phyloP scores from a whole-genome alignment of 2,888 invertebrate genomes.

The Chirona hameri region DNA sequence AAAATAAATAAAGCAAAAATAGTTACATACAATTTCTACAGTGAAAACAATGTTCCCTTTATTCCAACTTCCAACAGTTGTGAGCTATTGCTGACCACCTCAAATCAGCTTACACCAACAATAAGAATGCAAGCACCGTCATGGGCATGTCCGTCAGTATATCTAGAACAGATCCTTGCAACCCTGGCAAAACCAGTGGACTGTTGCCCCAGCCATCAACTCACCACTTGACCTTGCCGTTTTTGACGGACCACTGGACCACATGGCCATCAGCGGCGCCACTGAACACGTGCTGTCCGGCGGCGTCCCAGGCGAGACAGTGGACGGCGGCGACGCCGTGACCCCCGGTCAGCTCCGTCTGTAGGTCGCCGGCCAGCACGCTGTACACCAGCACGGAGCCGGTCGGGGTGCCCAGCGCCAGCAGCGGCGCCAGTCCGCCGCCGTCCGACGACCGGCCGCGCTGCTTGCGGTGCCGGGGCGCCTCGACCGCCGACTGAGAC shows the following conservation, averaged over 20 bases:
- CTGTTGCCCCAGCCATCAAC: too few species aligned
- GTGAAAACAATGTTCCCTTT: too few species aligned
- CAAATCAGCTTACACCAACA: too few species aligned
- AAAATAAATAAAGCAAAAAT: too few species aligned
- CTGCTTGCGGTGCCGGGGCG: slow-evolving; percentile 52
- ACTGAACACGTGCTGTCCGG: slow-evolving; percentile 53
- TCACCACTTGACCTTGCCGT: slow-evolving; percentile 49
- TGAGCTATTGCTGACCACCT: too few species aligned
- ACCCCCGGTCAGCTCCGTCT: slow-evolving; percentile 56
- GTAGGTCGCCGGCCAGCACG: slow-evolving; percentile 60
- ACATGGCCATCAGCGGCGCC: slow-evolving; percentile 55
- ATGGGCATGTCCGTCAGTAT: too few species aligned
- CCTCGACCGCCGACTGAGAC: not conserved
- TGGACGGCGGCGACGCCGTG: slow-evolving; percentile 54
- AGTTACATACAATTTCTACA: too few species aligned
- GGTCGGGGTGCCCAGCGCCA: slow-evolving; percentile 68
- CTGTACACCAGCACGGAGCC: slow-evolving; percentile 71
- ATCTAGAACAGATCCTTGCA: too few species aligned
- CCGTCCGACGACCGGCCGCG: slow-evolving; percentile 47
- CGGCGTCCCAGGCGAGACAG: slow-evolving; percentile 58
- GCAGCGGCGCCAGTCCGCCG: slow-evolving; percentile 45
- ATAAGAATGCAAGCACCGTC: too few species aligned
- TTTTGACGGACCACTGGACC: slow-evolving; percentile 48
- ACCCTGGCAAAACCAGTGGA: too few species aligned
- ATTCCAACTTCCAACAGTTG: too few species aligned